Percentiles rank a stretch among this genome's conserved stretches.
phyloP scores from a whole-genome alignment of 1,140 invertebrate genomes.

The Kradibia gibbosae region DNA sequence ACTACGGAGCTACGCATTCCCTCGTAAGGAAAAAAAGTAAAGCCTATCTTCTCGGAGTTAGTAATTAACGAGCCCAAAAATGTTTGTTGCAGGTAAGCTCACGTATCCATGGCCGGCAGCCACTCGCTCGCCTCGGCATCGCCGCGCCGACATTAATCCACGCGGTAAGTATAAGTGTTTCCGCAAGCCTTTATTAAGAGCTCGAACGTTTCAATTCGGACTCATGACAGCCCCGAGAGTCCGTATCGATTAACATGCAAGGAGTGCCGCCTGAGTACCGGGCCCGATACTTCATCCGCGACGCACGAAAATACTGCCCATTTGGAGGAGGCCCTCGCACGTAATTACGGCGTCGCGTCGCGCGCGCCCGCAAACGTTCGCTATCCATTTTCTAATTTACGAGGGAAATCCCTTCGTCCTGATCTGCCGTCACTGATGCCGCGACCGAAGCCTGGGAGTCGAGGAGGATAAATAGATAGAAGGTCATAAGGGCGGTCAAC shows the following conservation, averaged over 20 bases:
- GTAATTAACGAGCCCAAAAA: constrained; percentile 22
- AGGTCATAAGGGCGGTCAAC: background rate
- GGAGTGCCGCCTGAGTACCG: background rate
- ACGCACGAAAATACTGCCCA: background rate
- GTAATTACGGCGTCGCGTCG: background rate
- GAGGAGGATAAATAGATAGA: background rate
- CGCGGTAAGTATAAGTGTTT: constrained; percentile 28
- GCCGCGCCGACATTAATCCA: constrained; percentile 17
- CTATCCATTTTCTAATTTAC: constrained; percentile 2
- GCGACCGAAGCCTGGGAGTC: too few species aligned
- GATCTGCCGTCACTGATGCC: background rate
- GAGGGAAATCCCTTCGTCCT: background rate
- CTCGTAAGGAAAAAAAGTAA: too few species aligned
- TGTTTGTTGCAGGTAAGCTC: constrained; percentile 34
- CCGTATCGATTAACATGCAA: background rate
- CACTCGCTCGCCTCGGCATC: constrained; percentile 3
- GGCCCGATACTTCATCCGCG: background rate
- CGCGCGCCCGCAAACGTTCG: background rate
- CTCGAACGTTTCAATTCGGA: constrained; percentile 37
- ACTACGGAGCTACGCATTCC: background rate
- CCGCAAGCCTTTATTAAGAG: constrained; percentile 4
- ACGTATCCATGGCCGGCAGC: background rate
- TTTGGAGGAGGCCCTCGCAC: background rate
- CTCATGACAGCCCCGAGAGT: background rate
- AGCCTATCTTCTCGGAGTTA: background rate